Base-by-base conservation (phyloP, 2,797 vertebrate species). In the Vultur gryphus region DNA sequence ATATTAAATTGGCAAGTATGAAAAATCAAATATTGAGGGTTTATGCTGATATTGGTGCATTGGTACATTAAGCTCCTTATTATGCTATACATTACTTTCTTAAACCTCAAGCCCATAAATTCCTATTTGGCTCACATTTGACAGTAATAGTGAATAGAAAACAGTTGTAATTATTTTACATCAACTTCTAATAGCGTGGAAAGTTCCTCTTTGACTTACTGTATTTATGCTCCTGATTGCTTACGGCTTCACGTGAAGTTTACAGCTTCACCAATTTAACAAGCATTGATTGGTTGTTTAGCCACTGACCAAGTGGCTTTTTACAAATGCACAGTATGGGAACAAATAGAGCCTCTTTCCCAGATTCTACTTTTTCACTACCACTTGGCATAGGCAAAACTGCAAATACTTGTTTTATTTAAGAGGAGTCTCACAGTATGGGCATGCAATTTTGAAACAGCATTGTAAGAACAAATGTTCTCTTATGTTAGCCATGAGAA, bases 71-170 rank as follows among this genome's bases (percentile, higher is more conserved):
- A 66, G 31, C 59, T 92, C 52, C 62, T 67, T 73, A 65, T 24
- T 82, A 23, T 46, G 37, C 51, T 75, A 11, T 59, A 44, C 16
- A 0, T 79, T 95, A 94, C 71, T 91, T 94, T 81, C 65, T 69
- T 89, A 88, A 97, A 90, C 72, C 75, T 72, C 69, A 83, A 87
- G 55, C 59, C 70, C 17, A 3, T 93, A 77, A 87, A 75, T 90
- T 90, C 80, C 70, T 84, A 91, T 37, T 95, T 88, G 49, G 41
- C 76, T 93, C 79, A 28, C n/a, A 16, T 95, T 95, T 95, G 77
- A 89, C 90, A 79, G 73, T 95, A 94, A 73, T 16, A 76, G 46
- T 83, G n/a, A 84, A 37, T 90, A 93, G 87, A 52, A n/a, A 71
- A 23, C 65, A 94, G 31, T 70, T 92, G n/a, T 13, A 84, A 69